Conservation (phyloP, 2,888 invertebrate genomes). For the Antitype chi region DNA sequence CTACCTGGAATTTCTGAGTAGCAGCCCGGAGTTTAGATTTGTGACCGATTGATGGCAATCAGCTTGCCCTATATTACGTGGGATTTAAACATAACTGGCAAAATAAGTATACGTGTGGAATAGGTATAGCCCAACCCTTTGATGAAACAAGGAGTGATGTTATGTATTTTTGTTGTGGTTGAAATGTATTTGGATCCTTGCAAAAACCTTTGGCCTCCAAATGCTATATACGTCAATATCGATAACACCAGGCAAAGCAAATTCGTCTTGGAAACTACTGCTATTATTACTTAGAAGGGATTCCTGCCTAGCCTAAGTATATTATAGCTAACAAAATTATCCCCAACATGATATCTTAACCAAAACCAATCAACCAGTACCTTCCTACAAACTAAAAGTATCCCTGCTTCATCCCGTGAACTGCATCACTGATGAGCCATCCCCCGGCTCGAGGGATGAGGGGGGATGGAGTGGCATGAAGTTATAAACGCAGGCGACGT, state of each 20-base stretch:
- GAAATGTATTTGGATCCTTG: neutral
- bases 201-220: neutral
- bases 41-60: no score
- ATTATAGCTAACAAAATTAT: conserved; percentile 4
- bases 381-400: conserved; percentile 43
- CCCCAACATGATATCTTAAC: conserved; percentile 26
- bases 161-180: no score
- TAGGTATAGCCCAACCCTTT: no score
- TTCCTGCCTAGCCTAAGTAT: neutral
- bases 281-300: neutral
- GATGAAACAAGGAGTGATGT: no score
- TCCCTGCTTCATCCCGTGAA: conserved; percentile 18
- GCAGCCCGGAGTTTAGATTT: no score
- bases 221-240: neutral
- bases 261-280: neutral
- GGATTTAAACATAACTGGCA: no score
- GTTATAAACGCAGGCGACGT: conserved; percentile 63
- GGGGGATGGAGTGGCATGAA: conserved; percentile 43
- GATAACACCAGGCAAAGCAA: neutral
- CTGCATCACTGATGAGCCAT: conserved; percentile 50
- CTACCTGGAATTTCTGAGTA: no score
- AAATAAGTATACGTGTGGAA: no score
- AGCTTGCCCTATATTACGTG: no score
- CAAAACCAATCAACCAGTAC: conserved; percentile 35
- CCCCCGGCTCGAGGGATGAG: conserved; percentile 28